Evolutionary conservation across 2,888 invertebrate genomes (phyloP).

Genomic region (Oithona nana): DNA sequence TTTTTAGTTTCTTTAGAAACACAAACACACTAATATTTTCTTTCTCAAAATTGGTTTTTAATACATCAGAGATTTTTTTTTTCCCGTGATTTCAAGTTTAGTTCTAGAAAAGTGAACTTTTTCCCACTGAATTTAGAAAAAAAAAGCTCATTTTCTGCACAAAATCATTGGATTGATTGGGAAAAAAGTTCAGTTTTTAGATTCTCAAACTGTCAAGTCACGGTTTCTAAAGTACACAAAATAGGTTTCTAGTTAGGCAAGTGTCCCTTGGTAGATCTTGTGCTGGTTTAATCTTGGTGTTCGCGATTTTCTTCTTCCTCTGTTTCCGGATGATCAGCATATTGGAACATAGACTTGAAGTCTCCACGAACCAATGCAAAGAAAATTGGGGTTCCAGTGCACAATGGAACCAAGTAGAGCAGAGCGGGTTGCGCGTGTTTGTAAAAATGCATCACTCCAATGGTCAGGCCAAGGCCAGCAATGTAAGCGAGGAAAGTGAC

Average conservation of each 20-base stretch:
- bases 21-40: neutral
- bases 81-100: too few species aligned
- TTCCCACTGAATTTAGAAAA: too few species aligned
- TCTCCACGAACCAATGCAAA: constrained; percentile 78
- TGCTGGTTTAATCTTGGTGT: too few species aligned
- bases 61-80: too few species aligned
- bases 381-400: constrained; percentile 70
- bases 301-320: constrained; percentile 27
- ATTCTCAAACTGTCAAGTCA: too few species aligned
- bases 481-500: constrained; percentile 82
- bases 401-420: constrained; percentile 88
- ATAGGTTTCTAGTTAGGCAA: too few species aligned
- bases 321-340: constrained; percentile 46
- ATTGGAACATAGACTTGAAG: constrained; percentile 60
- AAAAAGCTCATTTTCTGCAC: too few species aligned
- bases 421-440: constrained; percentile 96
- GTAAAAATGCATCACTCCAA: constrained; percentile 93
- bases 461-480: constrained; percentile 74
- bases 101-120: too few species aligned
- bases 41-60: neutral
- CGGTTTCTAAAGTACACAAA: too few species aligned
- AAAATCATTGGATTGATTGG: too few species aligned
- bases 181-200: too few species aligned
- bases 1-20: neutral
- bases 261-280: too few species aligned